These are phyloP conservation scores for Automeris io DNA, from an alignment of 2,888 invertebrate genomes.

Conservation along the genomic window DNA sequence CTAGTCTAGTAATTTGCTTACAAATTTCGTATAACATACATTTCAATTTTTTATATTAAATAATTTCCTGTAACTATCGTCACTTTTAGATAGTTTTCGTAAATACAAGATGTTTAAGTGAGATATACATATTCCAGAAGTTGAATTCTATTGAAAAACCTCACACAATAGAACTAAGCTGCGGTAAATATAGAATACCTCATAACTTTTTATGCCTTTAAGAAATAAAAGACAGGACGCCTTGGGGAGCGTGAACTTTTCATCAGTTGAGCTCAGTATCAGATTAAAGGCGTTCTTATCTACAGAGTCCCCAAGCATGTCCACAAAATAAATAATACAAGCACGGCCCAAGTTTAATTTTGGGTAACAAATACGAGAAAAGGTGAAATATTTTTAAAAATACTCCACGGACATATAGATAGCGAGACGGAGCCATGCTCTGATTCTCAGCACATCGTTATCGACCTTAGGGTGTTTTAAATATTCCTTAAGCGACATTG, in stretches of 20 bases:
- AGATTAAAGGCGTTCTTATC: conserved; percentile 42
- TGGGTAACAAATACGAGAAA: conserved; percentile 60
- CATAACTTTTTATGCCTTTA: conserved; percentile 61
- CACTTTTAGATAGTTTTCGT: too few species aligned
- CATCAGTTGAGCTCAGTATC: conserved; percentile 40
- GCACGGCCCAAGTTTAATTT: conserved; percentile 48
- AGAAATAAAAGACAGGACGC: conserved; percentile 50
- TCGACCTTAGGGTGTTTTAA: conserved; percentile 37
- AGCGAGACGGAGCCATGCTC: conserved; percentile 27
- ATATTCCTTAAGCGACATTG: conserved; percentile 39
- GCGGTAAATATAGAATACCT: conserved; percentile 54
- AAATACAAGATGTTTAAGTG: too few species aligned
- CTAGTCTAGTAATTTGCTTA: too few species aligned
- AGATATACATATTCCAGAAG: conserved; percentile 11
- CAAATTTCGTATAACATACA: too few species aligned
- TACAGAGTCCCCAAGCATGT: conserved; percentile 45
- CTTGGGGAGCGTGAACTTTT: conserved; percentile 43
- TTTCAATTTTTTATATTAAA: too few species aligned
- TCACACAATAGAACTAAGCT: conserved; percentile 42
- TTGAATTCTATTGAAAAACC: conserved; percentile 31
- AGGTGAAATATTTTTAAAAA: conserved; percentile 35
- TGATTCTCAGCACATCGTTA: conserved; percentile 51
- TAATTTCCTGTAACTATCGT: too few species aligned
- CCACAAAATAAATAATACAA: conserved; percentile 54
- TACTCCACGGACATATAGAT: conserved; percentile 37